These are phyloP conservation scores for Megalopta genalis DNA, from an alignment of 1,140 invertebrate genomes.

Conservation along the genomic window DNA sequence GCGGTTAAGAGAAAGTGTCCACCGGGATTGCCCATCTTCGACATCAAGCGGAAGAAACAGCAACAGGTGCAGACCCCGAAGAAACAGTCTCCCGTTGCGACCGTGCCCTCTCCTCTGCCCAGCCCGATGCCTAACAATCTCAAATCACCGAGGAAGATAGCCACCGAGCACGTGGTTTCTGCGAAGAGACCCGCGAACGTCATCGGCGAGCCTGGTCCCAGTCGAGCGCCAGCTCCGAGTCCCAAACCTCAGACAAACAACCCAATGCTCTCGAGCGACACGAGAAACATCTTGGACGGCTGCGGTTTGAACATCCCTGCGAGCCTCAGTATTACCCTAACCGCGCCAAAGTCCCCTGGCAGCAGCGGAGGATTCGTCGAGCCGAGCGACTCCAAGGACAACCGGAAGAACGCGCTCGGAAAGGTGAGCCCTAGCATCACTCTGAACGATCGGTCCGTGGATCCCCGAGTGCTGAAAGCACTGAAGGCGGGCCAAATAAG, in stretches of 20 bases:
- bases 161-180: conserved; percentile 48
- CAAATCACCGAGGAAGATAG: conserved; percentile 20
- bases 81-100: background rate
- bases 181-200: conserved; percentile 16
- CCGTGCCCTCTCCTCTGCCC: background rate
- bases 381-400: conserved; percentile 43
- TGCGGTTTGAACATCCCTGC: conserved; percentile 75
- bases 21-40: conserved; percentile 71
- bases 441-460: conserved; percentile 68
- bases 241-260: conserved; percentile 30
- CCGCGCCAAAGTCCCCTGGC: conserved; percentile 67
- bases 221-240: conserved; percentile 3
- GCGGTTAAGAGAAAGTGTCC: conserved; percentile 75
- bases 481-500: conserved; percentile 66
- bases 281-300: conserved; percentile 71
- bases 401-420: conserved; percentile 48
- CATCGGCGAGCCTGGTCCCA: conserved; percentile 28
- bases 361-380: conserved; percentile 25
- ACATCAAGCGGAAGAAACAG: conserved; percentile 61
- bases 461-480: conserved; percentile 67
- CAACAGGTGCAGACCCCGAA: conserved; percentile 23
- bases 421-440: conserved; percentile 72
- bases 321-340: conserved; percentile 74
- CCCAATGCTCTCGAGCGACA: conserved; percentile 60
- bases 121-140: background rate